Conservation (phyloP, 1,140 invertebrate genomes). For the Eciton burchellii region DNA sequence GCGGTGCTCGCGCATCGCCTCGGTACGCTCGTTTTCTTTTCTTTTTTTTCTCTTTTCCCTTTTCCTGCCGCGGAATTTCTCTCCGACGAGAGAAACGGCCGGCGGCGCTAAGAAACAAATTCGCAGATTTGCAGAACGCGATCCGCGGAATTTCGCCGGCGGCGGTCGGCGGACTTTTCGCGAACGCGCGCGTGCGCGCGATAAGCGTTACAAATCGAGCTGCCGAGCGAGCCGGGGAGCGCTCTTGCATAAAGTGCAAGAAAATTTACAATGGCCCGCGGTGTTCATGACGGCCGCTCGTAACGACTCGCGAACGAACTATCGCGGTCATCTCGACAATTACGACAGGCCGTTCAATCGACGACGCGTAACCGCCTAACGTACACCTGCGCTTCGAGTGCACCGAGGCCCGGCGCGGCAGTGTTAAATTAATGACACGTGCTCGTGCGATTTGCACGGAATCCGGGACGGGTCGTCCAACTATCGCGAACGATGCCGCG, state of each 20-base stretch:
- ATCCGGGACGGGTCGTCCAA: constrained; percentile 2
- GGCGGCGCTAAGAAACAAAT: background rate
- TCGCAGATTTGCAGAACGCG: constrained; percentile 11
- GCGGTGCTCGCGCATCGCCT: too few relatives aligned
- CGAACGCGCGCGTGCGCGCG: constrained; percentile 17
- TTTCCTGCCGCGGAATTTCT: background rate
- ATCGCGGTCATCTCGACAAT: constrained; percentile 57
- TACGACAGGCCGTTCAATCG: constrained; percentile 47
- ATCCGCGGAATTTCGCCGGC: constrained; percentile 4
- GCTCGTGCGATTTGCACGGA: background rate
- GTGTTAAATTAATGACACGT: constrained; percentile 32
- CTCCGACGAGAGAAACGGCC: background rate
- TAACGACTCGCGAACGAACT: constrained; percentile 43
- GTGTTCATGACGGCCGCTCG: constrained; percentile 46
- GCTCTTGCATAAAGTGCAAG: constrained; percentile 12
- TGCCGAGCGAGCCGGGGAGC: constrained; percentile 19
- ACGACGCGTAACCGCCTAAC: constrained; percentile 20
- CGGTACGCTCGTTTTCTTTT: too few relatives aligned
- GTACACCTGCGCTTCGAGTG: constrained; percentile 47
- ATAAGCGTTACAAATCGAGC: constrained; percentile 53
- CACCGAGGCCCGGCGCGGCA: constrained; percentile 6
- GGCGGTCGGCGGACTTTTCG: constrained; percentile 12
- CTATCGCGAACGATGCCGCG: background rate
- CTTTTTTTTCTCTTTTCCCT: too few relatives aligned
- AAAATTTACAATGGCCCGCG: constrained; percentile 54